These are phyloP conservation scores for Neodiprion virginianus DNA, from an alignment of 1,140 invertebrate genomes.

Conservation along the genomic window DNA sequence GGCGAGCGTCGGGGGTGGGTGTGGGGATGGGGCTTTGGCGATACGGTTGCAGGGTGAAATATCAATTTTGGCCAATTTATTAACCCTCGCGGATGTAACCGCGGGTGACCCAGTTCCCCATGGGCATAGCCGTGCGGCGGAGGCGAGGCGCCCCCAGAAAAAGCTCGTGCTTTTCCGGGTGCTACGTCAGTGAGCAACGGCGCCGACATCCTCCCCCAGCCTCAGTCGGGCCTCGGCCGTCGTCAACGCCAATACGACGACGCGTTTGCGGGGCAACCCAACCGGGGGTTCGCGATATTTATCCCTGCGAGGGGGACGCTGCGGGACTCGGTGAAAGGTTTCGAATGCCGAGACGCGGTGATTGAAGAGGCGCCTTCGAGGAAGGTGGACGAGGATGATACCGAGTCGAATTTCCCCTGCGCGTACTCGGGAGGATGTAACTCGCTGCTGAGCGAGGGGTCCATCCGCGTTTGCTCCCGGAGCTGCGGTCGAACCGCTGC, in stretches of 20 bases:
- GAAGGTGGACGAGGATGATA: too few species aligned
- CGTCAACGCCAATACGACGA: constrained; percentile 59
- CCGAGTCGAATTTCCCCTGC: neutral
- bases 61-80: constrained; percentile 16
- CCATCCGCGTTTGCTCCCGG: neutral
- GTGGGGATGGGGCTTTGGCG: neutral
- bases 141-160: constrained; percentile 36
- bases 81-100: constrained; percentile 9
- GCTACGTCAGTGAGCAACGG: constrained; percentile 56
- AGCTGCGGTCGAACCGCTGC: constrained; percentile 6
- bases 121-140: neutral
- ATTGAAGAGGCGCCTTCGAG: neutral
- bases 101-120: constrained; percentile 14
- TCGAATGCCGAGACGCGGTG: constrained; percentile 20
- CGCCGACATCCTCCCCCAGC: constrained; percentile 39
- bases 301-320: neutral
- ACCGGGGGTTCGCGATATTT: too few species aligned
- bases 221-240: constrained; percentile 60
- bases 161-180: constrained; percentile 52
- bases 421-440: neutral
- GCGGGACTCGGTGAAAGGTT: constrained; percentile 20
- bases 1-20: neutral
- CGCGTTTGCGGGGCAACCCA: constrained; percentile 30
- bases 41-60: neutral
- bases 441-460: neutral